These are phyloP conservation scores for Australoheros scitulus DNA, from an alignment of 2,113 vertebrate genomes.

Conservation along the genomic window DNA sequence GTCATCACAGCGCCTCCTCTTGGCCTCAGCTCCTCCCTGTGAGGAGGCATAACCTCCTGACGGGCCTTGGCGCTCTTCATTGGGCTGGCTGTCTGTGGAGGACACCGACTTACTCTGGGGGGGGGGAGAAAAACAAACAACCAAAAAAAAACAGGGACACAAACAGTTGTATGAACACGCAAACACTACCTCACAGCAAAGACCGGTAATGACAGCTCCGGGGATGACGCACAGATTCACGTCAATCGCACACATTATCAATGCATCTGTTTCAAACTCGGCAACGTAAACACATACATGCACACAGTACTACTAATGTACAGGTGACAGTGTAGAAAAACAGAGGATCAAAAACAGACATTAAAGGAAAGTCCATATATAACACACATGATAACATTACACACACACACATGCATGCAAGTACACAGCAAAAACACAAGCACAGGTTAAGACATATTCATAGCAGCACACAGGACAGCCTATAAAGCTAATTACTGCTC, in stretches of 20 bases:
- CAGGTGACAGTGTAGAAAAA: constrained; percentile 6
- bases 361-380: background rate
- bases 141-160: background rate
- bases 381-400: background rate
- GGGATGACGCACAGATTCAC: background rate
- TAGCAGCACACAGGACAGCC: constrained; percentile 38
- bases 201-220: background rate
- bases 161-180: constrained; percentile 7
- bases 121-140: background rate
- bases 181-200: background rate
- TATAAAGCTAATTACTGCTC: constrained; percentile 63
- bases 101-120: constrained; percentile 83
- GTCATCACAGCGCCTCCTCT: constrained; percentile 91
- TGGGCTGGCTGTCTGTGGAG: constrained; percentile 82
- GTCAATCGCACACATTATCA: background rate
- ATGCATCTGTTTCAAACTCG: background rate
- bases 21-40: constrained; percentile 82
- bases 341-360: constrained; percentile 12
- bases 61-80: constrained; percentile 85
- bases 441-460: constrained; percentile 30
- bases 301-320: background rate
- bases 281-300: background rate
- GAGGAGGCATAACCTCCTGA: constrained; percentile 85
- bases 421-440: constrained; percentile 28
- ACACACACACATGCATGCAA: too few species aligned